These are phyloP conservation scores for Tyrophagus putrescentiae DNA, from an alignment of 1,140 invertebrate species.

Conservation along the genomic window DNA sequence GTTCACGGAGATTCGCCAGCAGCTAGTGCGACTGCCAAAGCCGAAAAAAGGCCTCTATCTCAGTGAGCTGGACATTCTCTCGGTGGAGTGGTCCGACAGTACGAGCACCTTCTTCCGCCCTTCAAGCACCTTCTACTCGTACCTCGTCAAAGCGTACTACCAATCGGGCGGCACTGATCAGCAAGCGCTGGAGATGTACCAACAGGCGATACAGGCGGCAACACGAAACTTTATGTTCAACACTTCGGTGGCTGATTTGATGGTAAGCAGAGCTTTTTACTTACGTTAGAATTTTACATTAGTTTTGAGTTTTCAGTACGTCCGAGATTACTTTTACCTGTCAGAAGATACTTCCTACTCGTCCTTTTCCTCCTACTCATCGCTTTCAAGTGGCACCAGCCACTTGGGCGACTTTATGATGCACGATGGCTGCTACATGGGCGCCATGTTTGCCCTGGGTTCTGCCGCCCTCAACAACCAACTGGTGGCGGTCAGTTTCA, in stretches of 20 bases:
- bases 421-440: conserved; percentile 88
- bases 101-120: conserved; percentile 85
- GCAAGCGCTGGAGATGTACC: conserved; percentile 79
- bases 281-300: background rate
- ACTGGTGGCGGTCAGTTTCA: too few species aligned
- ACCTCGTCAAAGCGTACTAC: conserved; percentile 87
- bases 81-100: conserved; percentile 60
- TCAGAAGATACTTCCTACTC: too few species aligned
- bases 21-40: conserved; percentile 56
- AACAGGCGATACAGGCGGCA: conserved; percentile 60
- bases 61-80: conserved; percentile 88
- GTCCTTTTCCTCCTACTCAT: too few species aligned
- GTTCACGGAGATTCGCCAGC: conserved; percentile 58
- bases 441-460: conserved; percentile 82
- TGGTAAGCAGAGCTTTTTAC: conserved; percentile 35
- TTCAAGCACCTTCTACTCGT: conserved; percentile 97
- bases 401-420: conserved; percentile 93
- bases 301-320: background rate
- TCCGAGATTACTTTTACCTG: background rate
- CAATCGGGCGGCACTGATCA: conserved; percentile 63
- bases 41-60: conserved; percentile 91
- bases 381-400: too few species aligned
- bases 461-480: conserved; percentile 37
- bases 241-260: conserved; percentile 54
- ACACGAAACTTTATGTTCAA: conserved; percentile 50